A percentile compares a stretch with the other conserved stretches of the same genome.
Conservation (phyloP, 2,888 invertebrate genomes). For the Andrena hattorfiana region DNA sequence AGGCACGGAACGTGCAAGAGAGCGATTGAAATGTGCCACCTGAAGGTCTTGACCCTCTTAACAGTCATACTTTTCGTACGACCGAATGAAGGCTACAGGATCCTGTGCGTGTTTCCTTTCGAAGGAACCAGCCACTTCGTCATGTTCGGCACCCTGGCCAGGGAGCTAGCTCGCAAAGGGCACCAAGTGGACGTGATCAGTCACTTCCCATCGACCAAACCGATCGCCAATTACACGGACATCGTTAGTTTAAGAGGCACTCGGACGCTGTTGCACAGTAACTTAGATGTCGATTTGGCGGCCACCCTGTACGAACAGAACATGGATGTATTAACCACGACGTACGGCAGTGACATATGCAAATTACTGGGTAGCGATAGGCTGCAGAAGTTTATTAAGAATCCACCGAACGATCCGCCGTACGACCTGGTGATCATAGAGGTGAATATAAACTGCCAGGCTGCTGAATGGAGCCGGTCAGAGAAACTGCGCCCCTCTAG, state of each 20-base stretch:
- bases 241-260: slow-evolving; percentile 76
- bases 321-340: slow-evolving; percentile 31
- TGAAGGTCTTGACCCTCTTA: neutral
- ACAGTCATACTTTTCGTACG: neutral
- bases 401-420: slow-evolving; percentile 74
- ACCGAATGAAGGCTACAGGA: slow-evolving; percentile 69
- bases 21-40: neutral
- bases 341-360: slow-evolving; percentile 68
- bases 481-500: no score
- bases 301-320: neutral
- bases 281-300: slow-evolving; percentile 66
- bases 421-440: slow-evolving; percentile 77
- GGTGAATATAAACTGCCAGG: slow-evolving; percentile 58
- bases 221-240: slow-evolving; percentile 82
- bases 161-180: slow-evolving; percentile 83
- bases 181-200: slow-evolving; percentile 85
- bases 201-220: slow-evolving; percentile 80
- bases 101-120: slow-evolving; percentile 85
- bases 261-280: slow-evolving; percentile 61
- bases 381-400: slow-evolving; percentile 70
- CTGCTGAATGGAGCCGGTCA: no score
- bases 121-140: slow-evolving; percentile 85
- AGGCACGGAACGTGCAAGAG: no score
- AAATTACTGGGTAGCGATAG: slow-evolving; percentile 61
- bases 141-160: slow-evolving; percentile 84